These are phyloP conservation scores for Ericerus pela DNA, from an alignment of 1,140 invertebrate species.

Conservation along the genomic window DNA sequence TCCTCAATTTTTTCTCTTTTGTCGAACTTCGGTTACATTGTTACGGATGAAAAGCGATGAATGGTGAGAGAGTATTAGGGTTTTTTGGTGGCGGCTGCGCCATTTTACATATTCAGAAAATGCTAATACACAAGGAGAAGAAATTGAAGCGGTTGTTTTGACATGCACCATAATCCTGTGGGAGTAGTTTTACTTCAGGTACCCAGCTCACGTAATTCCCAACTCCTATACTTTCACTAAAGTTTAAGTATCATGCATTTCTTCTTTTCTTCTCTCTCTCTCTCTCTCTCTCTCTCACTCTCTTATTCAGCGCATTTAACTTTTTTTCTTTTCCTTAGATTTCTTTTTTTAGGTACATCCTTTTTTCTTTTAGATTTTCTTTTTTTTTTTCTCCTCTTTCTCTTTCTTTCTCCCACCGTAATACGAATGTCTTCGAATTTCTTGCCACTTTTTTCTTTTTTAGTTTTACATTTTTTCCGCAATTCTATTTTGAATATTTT, in stretches of 20 bases:
- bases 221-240: not conserved
- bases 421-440: not conserved
- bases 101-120: slow-evolving; percentile 10
- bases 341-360: no score
- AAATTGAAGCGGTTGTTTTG: slow-evolving; percentile 12
- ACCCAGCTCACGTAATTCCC: slow-evolving; percentile 6
- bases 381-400: not conserved
- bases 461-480: slow-evolving; percentile 9
- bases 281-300: not conserved
- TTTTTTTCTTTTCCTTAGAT: no score
- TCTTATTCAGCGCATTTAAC: no score
- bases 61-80: not conserved
- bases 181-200: slow-evolving; percentile 2
- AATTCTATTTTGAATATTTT: not conserved
- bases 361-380: no score
- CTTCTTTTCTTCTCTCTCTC: not conserved
- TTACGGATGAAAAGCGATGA: not conserved
- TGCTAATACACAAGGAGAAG: slow-evolving; percentile 4
- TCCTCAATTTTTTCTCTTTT: no score
- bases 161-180: slow-evolving; percentile 4
- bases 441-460: slow-evolving; percentile 2
- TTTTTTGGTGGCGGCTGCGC: not conserved
- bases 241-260: not conserved
- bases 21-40: not conserved
- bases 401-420: not conserved